Evolutionary conservation across 2,113 vertebrate genomes (phyloP).

Genomic region (Leptobrachium leishanense): DNA sequence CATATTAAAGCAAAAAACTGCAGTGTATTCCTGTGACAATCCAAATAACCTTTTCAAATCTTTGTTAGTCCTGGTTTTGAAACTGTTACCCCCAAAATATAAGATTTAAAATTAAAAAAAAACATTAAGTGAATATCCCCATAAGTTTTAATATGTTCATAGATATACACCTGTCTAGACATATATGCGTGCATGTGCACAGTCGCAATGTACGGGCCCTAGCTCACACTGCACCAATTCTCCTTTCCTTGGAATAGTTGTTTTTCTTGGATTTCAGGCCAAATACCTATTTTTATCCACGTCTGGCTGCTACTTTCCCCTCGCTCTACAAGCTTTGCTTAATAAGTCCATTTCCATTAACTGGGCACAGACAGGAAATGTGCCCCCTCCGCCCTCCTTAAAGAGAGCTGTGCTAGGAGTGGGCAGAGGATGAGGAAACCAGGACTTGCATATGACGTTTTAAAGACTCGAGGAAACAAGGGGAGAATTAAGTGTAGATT

Average conservation of each 20-base stretch:
- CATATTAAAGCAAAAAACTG: too few species aligned
- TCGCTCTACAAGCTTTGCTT: conserved; percentile 3
- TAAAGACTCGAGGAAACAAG: not conserved
- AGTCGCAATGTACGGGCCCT: not conserved
- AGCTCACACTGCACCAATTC: not conserved
- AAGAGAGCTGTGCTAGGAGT: conserved; percentile 16
- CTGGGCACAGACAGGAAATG: conserved; percentile 37
- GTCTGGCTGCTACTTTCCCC: conserved; percentile 27
- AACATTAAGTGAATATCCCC: not conserved
- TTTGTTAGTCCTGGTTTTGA: too few species aligned
- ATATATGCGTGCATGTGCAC: not conserved
- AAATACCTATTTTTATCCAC: conserved; percentile 23
- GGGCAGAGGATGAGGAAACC: conserved; percentile 3
- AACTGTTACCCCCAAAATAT: not conserved
- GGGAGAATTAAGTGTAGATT: not conserved
- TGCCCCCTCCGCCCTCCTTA: not conserved
- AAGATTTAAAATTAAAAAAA: not conserved
- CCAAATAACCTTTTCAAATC: too few species aligned
- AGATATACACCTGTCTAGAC: not conserved
- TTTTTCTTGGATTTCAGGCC: conserved; percentile 6
- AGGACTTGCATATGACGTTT: not conserved
- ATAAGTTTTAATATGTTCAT: not conserved
- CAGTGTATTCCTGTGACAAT: too few species aligned
- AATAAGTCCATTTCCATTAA: conserved; percentile 40
- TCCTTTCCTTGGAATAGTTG: not conserved